Base-by-base conservation (phyloP, 2,113 vertebrate species). In the Micromys minutus region DNA sequence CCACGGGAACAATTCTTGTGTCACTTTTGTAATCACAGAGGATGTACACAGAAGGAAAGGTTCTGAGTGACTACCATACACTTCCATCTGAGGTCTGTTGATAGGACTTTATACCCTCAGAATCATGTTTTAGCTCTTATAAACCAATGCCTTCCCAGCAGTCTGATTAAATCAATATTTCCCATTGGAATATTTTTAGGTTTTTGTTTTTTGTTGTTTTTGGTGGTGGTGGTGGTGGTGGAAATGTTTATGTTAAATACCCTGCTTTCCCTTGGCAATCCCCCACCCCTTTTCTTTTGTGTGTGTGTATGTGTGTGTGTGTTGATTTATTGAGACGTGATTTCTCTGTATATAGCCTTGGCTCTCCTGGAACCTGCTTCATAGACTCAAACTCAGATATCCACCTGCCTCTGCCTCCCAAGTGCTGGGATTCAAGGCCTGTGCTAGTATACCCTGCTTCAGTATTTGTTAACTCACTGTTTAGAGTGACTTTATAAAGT, bases 401-500 rank as follows among this genome's bases (percentile, higher is more conserved):
- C 50, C 34, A 22, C 9, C 77, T n/a, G 77, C 31, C 77, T 80
- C 50, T n/a, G 50, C 2, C 31, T 55, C 34, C 76, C 34, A 76
- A 76, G 42, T 47, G 42, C 42, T 16, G 26, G 45, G 22, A 76
- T 76, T 76, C 47, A 76, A 76, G 50, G 7, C 47, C 3, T 80
- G 76, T 42, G 17, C 55, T 13, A 61, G 3, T 10, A 61, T 1
- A 34, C 16, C 9, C 12, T 34, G 39, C 26, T 61, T 45, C 26
- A 61, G n/a, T 42, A 69, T 84, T 91, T 83, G 36, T 39, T 91
- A 80, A 91, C 69, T 81, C 34, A 39, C 1, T 94, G 52, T 89
- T 87, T 75, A 55, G 81, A 61, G 36, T 26, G 55, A 93, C 69
- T 94, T 79, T 75, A 45, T 93, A 65, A 45, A 93, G 83, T n/a